Base-by-base conservation (phyloP, 2,113 vertebrate species). In the Desmodus rotundus region DNA sequence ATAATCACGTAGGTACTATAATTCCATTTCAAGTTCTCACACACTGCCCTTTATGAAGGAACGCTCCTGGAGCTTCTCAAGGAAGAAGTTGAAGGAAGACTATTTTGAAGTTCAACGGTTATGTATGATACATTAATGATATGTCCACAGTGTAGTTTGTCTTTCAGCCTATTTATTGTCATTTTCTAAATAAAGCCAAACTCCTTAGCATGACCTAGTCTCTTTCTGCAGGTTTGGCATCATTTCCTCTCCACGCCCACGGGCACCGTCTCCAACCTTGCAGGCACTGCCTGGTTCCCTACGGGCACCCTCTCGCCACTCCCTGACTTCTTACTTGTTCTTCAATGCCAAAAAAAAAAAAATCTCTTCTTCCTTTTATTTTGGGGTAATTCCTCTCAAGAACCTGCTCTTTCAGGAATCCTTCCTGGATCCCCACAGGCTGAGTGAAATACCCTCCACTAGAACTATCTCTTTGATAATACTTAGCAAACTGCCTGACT, bases 101-200 rank as follows among this genome's bases (percentile, higher is more conserved):
- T 74, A 81, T 88, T 72, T 88, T 82, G 20, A 74, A 89, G 92
- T 86, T 94, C 68, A 95, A 77, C 86, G 83, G 54, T 89, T 67
- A 73, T 33, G 5, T 76, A 31, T 81, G n/a, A 63, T 92, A 50
- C 43, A 76, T 74, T 94, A 90, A 52, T 74, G 50, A 56, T 78
- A 83, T 33, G 76, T 54, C 81, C 16, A 7, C 58, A 45, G 19
- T 56, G 3, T 24, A 17, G 72, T 90, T 94, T 76, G 33, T 70
- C 65, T 83, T 94, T 86, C 36, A 95, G 31, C 26, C 63, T 63
- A 38, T 26, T 81, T 41, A 16, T 65, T 89, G 43, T 28, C 54
- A 83, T 80, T 31, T 86, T 87, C 93, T 86, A 45, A 65, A 80
- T 33, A 90, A 87, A 68, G 15, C 38, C 47, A 45, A 36, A 65